phyloP scores from a whole-genome alignment of 2,113 vertebrate species.

The Circaetus gallicus region DNA sequence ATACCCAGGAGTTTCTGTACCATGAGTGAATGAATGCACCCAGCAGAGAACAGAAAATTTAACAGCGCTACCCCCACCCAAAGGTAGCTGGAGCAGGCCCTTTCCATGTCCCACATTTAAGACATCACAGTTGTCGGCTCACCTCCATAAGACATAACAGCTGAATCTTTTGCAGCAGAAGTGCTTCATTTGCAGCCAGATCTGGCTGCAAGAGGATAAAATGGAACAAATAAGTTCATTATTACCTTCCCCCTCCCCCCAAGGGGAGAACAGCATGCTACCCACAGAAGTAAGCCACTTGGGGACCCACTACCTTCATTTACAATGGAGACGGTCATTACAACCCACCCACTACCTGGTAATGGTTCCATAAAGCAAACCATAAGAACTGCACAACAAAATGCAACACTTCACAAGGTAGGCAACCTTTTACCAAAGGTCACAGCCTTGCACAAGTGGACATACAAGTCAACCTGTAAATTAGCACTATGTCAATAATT shows the following conservation, averaged over 20 bases:
- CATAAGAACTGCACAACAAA: not conserved
- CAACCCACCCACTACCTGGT: not conserved
- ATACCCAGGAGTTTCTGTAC: not conserved
- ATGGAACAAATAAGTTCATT: not conserved
- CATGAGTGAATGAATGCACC: accelerated
- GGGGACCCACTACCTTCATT: not conserved
- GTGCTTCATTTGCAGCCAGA: conserved; percentile 87
- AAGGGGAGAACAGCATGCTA: not conserved
- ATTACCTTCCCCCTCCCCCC: accelerated
- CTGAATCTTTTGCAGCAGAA: conserved; percentile 96
- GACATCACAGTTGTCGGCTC: not conserved
- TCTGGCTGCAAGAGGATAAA: conserved; percentile 80
- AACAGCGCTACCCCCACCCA: not conserved
- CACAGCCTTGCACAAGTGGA: not conserved
- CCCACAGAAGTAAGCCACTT: accelerated
- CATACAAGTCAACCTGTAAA: not conserved
- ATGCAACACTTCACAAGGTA: not conserved
- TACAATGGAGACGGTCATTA: accelerated
- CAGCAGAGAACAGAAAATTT: not conserved
- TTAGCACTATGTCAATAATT: accelerated
- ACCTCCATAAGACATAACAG: conserved; percentile 98
- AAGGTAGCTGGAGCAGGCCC: not conserved
- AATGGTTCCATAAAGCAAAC: not conserved
- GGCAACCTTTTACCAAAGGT: not conserved
- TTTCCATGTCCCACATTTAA: not conserved